A percentile compares a stretch with the other conserved stretches of the same genome.
These are phyloP conservation scores for Pseudoips prasinana DNA, from an alignment of 2,888 invertebrate species.

Conservation along the genomic window DNA sequence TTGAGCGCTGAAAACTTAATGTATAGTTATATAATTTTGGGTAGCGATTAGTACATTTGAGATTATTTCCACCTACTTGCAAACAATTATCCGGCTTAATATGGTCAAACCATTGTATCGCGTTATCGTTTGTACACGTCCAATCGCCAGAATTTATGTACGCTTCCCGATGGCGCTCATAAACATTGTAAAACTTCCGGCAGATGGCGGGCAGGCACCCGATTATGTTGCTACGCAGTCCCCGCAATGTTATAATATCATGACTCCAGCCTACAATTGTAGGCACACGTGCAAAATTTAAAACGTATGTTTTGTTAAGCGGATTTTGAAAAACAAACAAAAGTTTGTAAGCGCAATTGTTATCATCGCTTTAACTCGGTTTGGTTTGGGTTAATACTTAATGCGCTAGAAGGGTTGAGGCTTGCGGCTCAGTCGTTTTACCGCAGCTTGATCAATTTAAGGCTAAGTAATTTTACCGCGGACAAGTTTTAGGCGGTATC, in stretches of 20 bases:
- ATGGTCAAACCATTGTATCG: constrained; percentile 55
- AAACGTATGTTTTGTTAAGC: constrained; percentile 51
- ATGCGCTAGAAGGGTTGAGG: constrained; percentile 9
- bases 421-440: neutral
- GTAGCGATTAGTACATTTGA: neutral
- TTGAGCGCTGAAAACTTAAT: neutral
- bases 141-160: constrained; percentile 71
- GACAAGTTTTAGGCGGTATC: neutral
- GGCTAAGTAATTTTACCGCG: constrained; percentile 1
- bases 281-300: constrained; percentile 47
- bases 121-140: constrained; percentile 60
- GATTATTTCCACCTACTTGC: constrained; percentile 15
- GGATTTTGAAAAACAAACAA: constrained; percentile 45
- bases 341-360: constrained; percentile 32
- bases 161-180: constrained; percentile 74
- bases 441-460: constrained; percentile 1
- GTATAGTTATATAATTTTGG: too few relatives aligned
- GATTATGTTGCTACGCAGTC: constrained; percentile 56
- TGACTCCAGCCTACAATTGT: constrained; percentile 44
- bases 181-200: constrained; percentile 80
- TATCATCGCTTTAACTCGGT: constrained; percentile 33
- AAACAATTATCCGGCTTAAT: constrained; percentile 54
- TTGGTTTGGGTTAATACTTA: constrained; percentile 35
- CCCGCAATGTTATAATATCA: constrained; percentile 37
- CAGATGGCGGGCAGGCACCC: constrained; percentile 66